Base-by-base conservation (phyloP, 2,888 invertebrate genomes). In the Lasioglossum lativentre region DNA sequence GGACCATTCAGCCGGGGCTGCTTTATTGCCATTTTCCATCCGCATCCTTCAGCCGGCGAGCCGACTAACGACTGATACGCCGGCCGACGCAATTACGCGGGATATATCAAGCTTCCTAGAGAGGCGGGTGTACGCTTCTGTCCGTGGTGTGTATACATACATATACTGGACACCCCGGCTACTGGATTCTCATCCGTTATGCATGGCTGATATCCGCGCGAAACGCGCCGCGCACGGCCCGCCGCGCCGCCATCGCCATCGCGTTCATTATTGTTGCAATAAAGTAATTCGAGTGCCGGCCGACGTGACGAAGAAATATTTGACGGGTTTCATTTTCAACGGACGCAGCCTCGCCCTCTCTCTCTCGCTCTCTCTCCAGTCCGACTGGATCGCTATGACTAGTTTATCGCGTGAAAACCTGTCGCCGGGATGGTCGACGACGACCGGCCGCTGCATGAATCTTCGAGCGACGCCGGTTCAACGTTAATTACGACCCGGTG, bases 1-100 rank as follows among this genome's bases (percentile, higher is more conserved):
- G 75, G 75, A 78, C 70, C 87, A 76, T 79, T 84, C 81, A 71
- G 73, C 23, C 68, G 78, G 71, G 78, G 42, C 78, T 73, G 87
- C 81, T 90, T 90, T 85, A 90, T 89, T 84, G 82, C 80, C 83
- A 77, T 86, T 90, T 90, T 90, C 90, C 80, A 84, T 85, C 83
- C 85, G 68, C 87, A 82, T 88, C 88, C 85, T 86, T 89, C 86
- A 82, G 59, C 77, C 80, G 52, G 68, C 75, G 38, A 83, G 77
- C 74, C 86, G 85, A 88, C 81, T 89, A 90, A 90, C 83, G 82
- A 85, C 85, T 82, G 83, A 90, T 87, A 86, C 72, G 85, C 75
- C 81, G 86, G 76, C 74, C 85, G 75, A 82, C 90, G 87, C 88
- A 85, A 90, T 90, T 90, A 85, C 87, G 82, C 83, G 80, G 88